Conservation (phyloP, 2,888 invertebrate species). For the Cenopis cana region DNA sequence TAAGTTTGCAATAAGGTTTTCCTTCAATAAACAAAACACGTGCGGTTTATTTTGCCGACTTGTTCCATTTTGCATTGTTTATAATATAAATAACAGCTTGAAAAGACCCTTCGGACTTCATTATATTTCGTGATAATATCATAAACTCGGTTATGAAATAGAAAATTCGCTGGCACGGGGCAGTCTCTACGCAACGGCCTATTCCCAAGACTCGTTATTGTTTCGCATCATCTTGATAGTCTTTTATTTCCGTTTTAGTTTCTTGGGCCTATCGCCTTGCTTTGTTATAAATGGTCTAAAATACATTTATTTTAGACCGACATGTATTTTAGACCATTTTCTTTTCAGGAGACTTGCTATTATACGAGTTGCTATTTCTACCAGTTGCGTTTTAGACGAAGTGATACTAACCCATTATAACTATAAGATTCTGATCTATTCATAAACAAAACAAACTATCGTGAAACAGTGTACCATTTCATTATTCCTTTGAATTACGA, state of each 20-base stretch:
- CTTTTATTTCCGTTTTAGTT: constrained; percentile 30
- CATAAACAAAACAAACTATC: constrained; percentile 19
- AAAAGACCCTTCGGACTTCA: constrained; percentile 21
- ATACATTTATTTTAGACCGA: too few species aligned
- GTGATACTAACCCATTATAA: too few species aligned
- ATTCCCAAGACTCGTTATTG: constrained; percentile 76
- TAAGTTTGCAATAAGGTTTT: constrained; percentile 51
- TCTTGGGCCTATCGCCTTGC: constrained; percentile 3
- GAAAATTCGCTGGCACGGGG: constrained; percentile 57
- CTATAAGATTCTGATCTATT: constrained; percentile 7
- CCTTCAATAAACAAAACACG: constrained; percentile 40
- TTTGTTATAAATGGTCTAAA: too few species aligned
- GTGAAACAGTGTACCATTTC: constrained; percentile 23
- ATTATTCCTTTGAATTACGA: constrained; percentile 35
- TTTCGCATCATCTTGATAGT: constrained; percentile 66
- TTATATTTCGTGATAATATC: constrained; percentile 32
- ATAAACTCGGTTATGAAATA: constrained; percentile 29
- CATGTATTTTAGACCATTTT: too few species aligned
- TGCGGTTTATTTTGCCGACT: constrained; percentile 16
- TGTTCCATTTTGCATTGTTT: neutral
- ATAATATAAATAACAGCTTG: neutral
- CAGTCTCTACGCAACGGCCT: constrained; percentile 60
- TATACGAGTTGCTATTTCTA: too few species aligned
- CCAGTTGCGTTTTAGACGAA: too few species aligned
- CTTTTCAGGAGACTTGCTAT: too few species aligned